A percentile compares a stretch with the other conserved stretches of the same genome.
Evolutionary conservation across 2,888 invertebrate genomes (phyloP).

Genomic region (Cryptocheilus praepositus): DNA sequence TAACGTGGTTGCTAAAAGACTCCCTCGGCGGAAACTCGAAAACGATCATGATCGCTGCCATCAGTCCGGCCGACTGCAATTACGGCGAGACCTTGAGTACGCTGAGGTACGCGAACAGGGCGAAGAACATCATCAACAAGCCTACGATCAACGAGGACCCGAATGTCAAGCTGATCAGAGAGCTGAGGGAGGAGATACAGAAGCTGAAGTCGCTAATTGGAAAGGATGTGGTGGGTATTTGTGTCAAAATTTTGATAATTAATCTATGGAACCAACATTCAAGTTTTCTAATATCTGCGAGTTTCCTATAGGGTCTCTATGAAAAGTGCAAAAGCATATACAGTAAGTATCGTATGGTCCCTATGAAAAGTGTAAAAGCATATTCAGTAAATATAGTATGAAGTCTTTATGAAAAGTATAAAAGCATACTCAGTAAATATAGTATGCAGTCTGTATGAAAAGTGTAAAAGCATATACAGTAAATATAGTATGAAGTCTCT

Average conservation of each 20-base stretch:
- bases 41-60: conserved; percentile 93
- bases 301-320: no score
- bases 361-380: no score
- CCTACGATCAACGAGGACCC: conserved; percentile 94
- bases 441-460: no score
- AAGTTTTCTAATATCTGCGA: not conserved
- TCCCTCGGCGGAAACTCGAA: conserved; percentile 93
- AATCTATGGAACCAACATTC: not conserved
- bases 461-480: no score
- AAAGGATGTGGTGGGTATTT: conserved; percentile 79
- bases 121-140: conserved; percentile 93
- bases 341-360: no score
- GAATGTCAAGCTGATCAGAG: conserved; percentile 90
- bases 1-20: conserved; percentile 92
- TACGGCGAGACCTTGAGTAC: conserved; percentile 92
- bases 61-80: conserved; percentile 89
- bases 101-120: conserved; percentile 90
- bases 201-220: conserved; percentile 86
- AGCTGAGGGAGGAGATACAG: conserved; percentile 89
- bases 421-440: no score
- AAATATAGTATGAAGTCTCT: no score
- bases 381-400: no score
- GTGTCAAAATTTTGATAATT: not conserved
- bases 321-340: no score
- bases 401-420: no score